Evolutionary conservation across 2,888 invertebrate species (phyloP).

Genomic region (Stenchaetothrips biformis): DNA sequence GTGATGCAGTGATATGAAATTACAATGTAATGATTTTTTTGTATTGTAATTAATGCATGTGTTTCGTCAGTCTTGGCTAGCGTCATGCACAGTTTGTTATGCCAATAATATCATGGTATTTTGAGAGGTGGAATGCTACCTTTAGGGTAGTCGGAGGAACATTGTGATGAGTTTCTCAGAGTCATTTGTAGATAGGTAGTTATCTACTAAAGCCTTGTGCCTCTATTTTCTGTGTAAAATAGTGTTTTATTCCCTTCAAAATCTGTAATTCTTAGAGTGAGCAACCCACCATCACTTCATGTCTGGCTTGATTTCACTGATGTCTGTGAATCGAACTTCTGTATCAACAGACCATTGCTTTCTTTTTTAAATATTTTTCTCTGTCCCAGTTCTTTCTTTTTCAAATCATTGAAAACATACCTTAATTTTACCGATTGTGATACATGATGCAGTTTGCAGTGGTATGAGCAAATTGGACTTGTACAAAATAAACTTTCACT

Average conservation of each 20-base stretch:
- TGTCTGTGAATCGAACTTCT: too few relatives aligned
- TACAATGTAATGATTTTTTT: background rate
- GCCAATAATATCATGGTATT: conserved; percentile 11
- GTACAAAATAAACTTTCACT: conserved; percentile 17
- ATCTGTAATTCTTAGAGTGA: background rate
- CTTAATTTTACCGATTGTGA: conserved; percentile 14
- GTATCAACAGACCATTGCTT: too few relatives aligned
- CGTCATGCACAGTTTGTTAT: conserved; percentile 12
- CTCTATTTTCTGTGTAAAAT: conserved; percentile 23
- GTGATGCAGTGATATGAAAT: background rate
- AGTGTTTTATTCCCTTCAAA: background rate
- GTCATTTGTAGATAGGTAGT: conserved; percentile 2
- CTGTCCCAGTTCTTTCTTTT: background rate
- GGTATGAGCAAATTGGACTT: background rate
- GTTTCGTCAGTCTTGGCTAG: conserved; percentile 8
- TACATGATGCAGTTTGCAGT: conserved; percentile 15
- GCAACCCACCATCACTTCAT: too few relatives aligned
- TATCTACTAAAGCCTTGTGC: conserved; percentile 18
- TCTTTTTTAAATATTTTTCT: background rate
- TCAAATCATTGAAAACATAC: background rate
- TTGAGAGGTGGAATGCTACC: background rate
- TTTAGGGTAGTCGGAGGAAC: background rate
- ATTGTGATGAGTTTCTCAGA: background rate
- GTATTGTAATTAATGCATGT: background rate
- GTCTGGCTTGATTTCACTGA: too few relatives aligned